Conservation (phyloP, 2,113 vertebrate genomes). For the Myodes glareolus region DNA sequence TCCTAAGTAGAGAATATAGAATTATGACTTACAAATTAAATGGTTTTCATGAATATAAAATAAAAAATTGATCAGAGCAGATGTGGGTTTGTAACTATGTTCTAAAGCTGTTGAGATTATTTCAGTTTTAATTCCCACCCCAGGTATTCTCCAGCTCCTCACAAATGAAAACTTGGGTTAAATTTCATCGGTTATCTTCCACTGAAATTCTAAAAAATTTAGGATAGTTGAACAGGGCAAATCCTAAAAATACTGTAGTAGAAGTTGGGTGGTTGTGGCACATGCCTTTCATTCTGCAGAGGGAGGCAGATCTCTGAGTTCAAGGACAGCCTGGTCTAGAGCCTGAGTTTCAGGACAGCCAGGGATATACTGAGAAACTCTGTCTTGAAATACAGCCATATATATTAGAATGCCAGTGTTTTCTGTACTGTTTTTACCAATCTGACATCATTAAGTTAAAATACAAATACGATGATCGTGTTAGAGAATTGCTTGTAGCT, state of each 20-base stretch:
- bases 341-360: no score
- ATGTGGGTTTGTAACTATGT: conserved; percentile 75
- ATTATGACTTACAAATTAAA: conserved; percentile 69
- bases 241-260: not conserved
- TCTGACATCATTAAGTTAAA: conserved; percentile 32
- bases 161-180: conserved; percentile 68
- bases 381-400: no score
- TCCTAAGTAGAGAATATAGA: conserved; percentile 54
- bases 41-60: conserved; percentile 71
- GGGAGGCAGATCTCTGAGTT: not conserved
- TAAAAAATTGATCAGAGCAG: conserved; percentile 71
- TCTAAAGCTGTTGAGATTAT: conserved; percentile 75
- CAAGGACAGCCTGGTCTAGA: no score
- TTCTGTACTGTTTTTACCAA: conserved; percentile 20
- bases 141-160: conserved; percentile 67
- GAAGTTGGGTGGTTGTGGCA: not conserved
- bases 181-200: conserved; percentile 58
- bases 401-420: not conserved
- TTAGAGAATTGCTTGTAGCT: conserved; percentile 43
- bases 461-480: not conserved
- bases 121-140: conserved; percentile 76
- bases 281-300: not conserved
- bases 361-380: not conserved
- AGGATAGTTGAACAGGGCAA: conserved; percentile 55
- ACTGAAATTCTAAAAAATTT: conserved; percentile 56